Base-by-base conservation (phyloP, 2,888 invertebrate genomes). In the Lucinisca nassula region DNA sequence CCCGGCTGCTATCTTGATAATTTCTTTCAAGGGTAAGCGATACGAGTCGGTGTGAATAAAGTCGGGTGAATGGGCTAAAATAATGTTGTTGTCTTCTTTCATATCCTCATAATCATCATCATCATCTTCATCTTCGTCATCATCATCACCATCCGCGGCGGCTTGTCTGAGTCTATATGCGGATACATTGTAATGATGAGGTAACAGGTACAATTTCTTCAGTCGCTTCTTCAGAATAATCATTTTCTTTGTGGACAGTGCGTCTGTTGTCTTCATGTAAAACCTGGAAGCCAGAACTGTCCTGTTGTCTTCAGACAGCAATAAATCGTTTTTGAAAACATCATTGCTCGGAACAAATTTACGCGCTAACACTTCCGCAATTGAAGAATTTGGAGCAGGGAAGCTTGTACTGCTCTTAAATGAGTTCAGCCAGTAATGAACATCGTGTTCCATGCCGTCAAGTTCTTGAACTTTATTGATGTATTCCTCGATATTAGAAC, bases 111-210 rank as follows among this genome's bases (percentile, higher is more conserved):
- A 49, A 32, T 49, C 55, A 24, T 58, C 38, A 12, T 75, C 14
- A 21, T 72, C 84, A 32, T 61, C 79, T 12, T 81, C 61, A 4
- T 81, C 82, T 4, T 75, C 79, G 67, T 67, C 70, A 27, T 67
- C 27, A n/a, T 84, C 87, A 51, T 84, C 81, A 72, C 79, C 73
- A 38, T 84, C 78, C n/a, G n/a, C n/a, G n/a, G n/a, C n/a, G n/a
- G n/a, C n/a, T 8, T 78, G 79, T 75, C 79, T 3, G 1, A 27
- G 2, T 6, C 27, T 58, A 27, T 27, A 10, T 4, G 1, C 6
- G 24, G 27, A 8, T 2, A 27, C 58, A 24, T 27, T n/a, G 14
- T 58, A 24, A 27, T 58, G 8, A 24, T n/a, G 24, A 58, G 58
- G 58, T 4, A 58, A 27, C 3, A 58, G 27, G 14, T 58, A 58